Conservation (phyloP, 2,113 vertebrate species). For the Pongo abelii region DNA sequence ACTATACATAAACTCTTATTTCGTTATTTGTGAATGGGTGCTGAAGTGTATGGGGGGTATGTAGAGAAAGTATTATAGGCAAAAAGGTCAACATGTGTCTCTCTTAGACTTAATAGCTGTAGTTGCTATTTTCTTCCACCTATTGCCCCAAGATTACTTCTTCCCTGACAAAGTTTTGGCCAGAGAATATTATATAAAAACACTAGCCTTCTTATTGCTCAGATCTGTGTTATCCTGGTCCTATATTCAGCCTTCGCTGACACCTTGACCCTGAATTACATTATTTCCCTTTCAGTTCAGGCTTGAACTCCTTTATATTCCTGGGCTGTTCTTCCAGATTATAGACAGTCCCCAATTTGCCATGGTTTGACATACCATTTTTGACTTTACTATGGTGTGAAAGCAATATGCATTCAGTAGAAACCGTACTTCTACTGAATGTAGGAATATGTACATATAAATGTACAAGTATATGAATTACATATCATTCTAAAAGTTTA, state of each 20-base stretch:
- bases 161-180: background rate
- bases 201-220: background rate
- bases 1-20: background rate
- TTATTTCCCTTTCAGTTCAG: background rate
- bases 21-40: background rate
- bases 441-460: background rate
- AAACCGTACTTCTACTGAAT: background rate
- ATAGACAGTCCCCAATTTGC: background rate
- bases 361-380: background rate
- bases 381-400: background rate
- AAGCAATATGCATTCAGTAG: background rate
- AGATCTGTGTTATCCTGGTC: background rate
- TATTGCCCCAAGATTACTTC: background rate
- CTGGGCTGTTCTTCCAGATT: background rate
- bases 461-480: background rate
- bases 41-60: background rate
- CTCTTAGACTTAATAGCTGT: background rate
- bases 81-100: background rate
- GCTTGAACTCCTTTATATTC: background rate
- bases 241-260: background rate
- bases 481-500: background rate
- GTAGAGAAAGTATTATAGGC: background rate
- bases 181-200: background rate
- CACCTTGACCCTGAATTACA: rapidly evolving
- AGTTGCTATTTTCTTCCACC: background rate